phyloP scores from a whole-genome alignment of 2,113 vertebrate species.

The Cariama cristata region DNA sequence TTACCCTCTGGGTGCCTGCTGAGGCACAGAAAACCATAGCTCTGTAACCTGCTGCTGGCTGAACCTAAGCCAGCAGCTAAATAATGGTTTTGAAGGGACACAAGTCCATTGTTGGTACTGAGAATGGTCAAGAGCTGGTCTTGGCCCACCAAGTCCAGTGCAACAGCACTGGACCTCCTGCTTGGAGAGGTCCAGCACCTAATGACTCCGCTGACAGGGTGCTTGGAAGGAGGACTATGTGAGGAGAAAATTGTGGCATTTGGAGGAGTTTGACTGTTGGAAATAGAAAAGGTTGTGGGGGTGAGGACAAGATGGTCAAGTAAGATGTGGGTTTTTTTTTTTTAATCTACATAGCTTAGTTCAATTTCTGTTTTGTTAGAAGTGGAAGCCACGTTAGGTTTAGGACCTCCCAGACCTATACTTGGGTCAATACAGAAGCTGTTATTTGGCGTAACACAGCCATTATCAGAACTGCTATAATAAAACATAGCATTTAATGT shows the following conservation, averaged over 20 bases:
- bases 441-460: not conserved
- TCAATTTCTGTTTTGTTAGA: not conserved
- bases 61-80: not conserved
- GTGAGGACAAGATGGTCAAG: not conserved
- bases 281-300: not conserved
- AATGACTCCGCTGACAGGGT: not conserved
- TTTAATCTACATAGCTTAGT: not conserved
- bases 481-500: not conserved
- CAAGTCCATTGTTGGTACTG: fast-evolving
- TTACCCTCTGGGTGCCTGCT: not conserved
- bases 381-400: not conserved
- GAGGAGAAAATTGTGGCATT: not conserved
- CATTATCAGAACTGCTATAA: not conserved
- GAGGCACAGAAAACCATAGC: not conserved
- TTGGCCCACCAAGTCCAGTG: not conserved
- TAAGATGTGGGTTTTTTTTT: not conserved
- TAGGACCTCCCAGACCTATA: not conserved
- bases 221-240: not conserved
- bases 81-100: not conserved
- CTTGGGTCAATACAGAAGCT: not conserved
- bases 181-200: not conserved
- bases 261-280: not conserved
- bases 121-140: not conserved
- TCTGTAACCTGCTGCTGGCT: not conserved
- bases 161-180: not conserved